Conservation (phyloP, 2,113 vertebrate species). For the Guaruba guarouba region DNA sequence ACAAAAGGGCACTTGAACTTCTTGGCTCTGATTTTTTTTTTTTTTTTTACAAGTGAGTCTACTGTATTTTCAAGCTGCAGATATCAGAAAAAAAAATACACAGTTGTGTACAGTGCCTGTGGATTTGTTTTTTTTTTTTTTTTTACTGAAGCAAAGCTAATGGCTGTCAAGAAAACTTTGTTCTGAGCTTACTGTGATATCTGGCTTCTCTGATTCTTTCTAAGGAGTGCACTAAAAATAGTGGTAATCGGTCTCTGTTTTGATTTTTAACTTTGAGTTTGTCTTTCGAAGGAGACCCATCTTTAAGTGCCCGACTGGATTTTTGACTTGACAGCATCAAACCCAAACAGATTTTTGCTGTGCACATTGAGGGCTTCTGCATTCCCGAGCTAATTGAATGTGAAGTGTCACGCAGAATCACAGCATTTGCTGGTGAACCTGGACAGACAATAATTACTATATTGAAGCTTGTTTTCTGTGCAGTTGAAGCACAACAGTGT, state of each 20-base stretch:
- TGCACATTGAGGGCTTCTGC: neutral
- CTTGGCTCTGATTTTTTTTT: neutral
- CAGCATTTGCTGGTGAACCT: neutral
- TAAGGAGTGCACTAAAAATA: neutral
- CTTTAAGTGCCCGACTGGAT: neutral
- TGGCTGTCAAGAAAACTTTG: neutral
- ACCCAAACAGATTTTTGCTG: neutral
- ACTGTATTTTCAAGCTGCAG: neutral
- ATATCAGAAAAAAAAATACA: neutral
- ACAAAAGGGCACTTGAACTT: neutral
- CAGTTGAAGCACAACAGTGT: conserved; percentile 3
- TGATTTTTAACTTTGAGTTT: neutral
- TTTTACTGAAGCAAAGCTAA: neutral
- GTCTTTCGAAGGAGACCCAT: neutral
- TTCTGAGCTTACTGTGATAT: neutral
- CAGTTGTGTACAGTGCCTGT: neutral
- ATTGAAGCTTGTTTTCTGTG: neutral
- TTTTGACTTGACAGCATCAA: neutral
- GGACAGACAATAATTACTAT: neutral
- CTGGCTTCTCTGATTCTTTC: neutral
- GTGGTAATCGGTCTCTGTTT: neutral
- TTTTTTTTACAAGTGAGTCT: neutral
- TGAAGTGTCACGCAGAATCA: neutral
- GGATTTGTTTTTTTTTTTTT: neutral
- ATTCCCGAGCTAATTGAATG: neutral